Base-by-base conservation (phyloP, 2,113 vertebrate species). In the Nyctereutes procyonoides region DNA sequence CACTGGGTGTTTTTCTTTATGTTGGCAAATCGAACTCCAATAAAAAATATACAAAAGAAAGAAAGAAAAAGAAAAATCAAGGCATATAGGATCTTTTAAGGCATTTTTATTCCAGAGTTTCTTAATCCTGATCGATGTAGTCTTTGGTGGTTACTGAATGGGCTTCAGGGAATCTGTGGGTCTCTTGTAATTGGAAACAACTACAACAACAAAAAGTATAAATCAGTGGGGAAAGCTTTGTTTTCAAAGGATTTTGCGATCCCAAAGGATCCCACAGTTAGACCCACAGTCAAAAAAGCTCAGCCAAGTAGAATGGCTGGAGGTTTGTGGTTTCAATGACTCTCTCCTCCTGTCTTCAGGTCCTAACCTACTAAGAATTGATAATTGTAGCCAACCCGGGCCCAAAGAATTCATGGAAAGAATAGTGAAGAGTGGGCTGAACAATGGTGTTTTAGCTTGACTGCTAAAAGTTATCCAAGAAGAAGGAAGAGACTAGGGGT, bases 171-270 rank as follows among this genome's bases (percentile, higher is more conserved):
- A 76, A 5, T 53, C 48, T 67, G 6, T 89, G 30, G 15, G 51
- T 1, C 3, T n/a, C 32, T 5, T 86, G 1, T 76, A 43, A 63
- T 26, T 88, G 53, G 53, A 92, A 92, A 82, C 15, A 80, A 74
- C 16, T 55, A 20, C 38, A 43, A 43, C 43, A 43, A 43, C 5
- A 67, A 22, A 62, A 89, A 48, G 0, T 69, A 32, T 8, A 14
- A 26, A 55, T n/a, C 10, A 8, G 8, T 92, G 15, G 1, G 11
- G 35, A 69, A 92, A 88, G 2, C 2, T 74, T 95, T 88, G 71
- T 62, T 94, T 85, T 71, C 80, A 94, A 79, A 86, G 20, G 3
- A 89, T 92, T 92, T 55, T 93, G 24, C 71, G 8, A 92, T 71
- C 56, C 43, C 88, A 85, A 63, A 55, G 8, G 2, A n/a, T 60